Conservation (phyloP, 1,140 invertebrate species). For the Leptopilina boulardi region DNA sequence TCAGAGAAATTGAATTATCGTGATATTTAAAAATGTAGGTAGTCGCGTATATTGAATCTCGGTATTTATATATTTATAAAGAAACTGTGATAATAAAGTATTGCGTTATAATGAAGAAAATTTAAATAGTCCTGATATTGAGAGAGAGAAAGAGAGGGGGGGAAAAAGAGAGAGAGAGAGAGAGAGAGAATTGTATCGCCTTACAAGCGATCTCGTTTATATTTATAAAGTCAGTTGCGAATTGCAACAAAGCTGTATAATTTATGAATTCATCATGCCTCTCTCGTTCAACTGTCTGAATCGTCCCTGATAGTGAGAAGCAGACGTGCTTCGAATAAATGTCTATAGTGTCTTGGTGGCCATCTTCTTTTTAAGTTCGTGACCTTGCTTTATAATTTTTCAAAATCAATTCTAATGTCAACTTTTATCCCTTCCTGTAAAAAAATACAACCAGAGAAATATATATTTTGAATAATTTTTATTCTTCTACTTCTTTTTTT, state of each 20-base stretch:
- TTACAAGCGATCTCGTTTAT: conserved; percentile 25
- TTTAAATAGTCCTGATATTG: conserved; percentile 7
- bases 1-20: too few species aligned
- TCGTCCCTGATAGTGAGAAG: conserved; percentile 33
- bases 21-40: too few species aligned
- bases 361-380: conserved; percentile 4
- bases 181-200: conserved; percentile 5
- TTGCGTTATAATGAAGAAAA: conserved; percentile 7
- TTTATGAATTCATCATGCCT: conserved; percentile 33
- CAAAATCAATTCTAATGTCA: background rate
- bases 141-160: too few species aligned
- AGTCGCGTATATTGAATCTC: too few species aligned
- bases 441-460: too few species aligned
- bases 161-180: too few species aligned
- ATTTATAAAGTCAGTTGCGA: conserved; percentile 32
- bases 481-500: too few species aligned
- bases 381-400: conserved; percentile 22
- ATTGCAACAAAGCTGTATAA: conserved; percentile 27
- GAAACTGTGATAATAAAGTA: background rate
- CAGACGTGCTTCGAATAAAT: conserved; percentile 26
- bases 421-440: background rate
- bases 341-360: conserved; percentile 19
- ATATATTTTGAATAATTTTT: too few species aligned
- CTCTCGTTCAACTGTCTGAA: conserved; percentile 19
- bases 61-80: background rate